A percentile compares a stretch with the other conserved stretches of the same genome.
Conservation (phyloP, 2,113 vertebrate species). For the Abramis brama region DNA sequence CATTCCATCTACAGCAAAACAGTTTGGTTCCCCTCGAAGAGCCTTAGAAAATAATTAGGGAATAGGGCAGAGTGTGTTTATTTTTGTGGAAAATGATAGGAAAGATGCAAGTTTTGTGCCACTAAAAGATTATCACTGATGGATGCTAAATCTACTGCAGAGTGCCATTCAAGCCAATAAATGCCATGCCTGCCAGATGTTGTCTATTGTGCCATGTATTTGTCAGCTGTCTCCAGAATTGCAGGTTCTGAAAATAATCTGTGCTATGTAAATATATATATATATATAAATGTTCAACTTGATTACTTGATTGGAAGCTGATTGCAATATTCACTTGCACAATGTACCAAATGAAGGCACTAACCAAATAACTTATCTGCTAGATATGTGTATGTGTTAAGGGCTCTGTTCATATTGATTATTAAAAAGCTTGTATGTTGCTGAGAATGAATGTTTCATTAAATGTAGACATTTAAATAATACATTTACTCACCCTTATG, state of each 20-base stretch:
- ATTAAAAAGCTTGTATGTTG: neutral
- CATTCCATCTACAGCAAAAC: conserved; percentile 21
- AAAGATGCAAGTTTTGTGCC: conserved; percentile 4
- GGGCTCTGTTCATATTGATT: neutral
- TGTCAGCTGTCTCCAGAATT: neutral
- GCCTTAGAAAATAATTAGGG: neutral
- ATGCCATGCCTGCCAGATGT: neutral
- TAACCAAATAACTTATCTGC: neutral
- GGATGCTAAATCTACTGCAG: neutral
- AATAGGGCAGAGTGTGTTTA: conserved; percentile 3
- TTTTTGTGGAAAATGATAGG: conserved; percentile 14
- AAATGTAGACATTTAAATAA: neutral
- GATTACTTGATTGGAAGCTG: conserved; percentile 21
- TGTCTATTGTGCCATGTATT: neutral
- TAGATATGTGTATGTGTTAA: neutral
- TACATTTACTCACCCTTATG: too few relatives aligned
- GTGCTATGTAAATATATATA: neutral
- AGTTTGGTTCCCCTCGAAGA: conserved; percentile 8
- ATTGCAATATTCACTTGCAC: conserved; percentile 17
- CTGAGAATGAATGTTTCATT: neutral
- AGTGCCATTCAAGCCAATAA: neutral
- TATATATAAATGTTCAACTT: neutral
- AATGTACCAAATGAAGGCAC: conserved; percentile 4
- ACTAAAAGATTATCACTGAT: conserved; percentile 18
- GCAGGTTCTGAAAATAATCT: neutral